A percentile compares a stretch with the other conserved stretches of the same genome.
These are phyloP conservation scores for Sialis fuliginosa DNA, from an alignment of 2,888 invertebrate species.

Conservation along the genomic window DNA sequence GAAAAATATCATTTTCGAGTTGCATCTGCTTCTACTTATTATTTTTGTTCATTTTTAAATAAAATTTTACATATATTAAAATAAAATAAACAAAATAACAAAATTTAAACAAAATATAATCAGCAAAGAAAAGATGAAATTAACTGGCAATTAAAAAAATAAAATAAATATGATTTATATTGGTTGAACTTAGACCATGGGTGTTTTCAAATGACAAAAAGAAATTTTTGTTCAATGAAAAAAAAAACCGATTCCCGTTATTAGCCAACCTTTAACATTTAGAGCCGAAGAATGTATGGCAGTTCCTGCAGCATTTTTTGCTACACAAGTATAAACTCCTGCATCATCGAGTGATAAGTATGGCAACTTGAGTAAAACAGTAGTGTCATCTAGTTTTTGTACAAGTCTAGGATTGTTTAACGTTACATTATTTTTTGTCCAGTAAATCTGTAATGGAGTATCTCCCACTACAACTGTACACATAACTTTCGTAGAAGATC, in stretches of 20 bases:
- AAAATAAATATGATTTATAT: not conserved
- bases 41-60: no score
- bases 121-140: slow-evolving; percentile 4
- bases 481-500: slow-evolving; percentile 30
- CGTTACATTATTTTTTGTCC: slow-evolving; percentile 29
- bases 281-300: slow-evolving; percentile 21
- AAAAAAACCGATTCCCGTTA: not conserved
- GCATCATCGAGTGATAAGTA: slow-evolving; percentile 25
- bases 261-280: slow-evolving; percentile 33
- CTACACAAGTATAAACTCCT: slow-evolving; percentile 26
- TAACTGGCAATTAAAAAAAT: slow-evolving; percentile 2
- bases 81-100: slow-evolving; percentile 10
- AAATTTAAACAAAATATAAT: slow-evolving; percentile 21
- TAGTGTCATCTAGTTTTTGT: slow-evolving; percentile 29
- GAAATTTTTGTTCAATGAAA: no score
- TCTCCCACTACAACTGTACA: slow-evolving; percentile 43
- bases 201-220: not conserved
- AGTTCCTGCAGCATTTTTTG: slow-evolving; percentile 23
- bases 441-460: slow-evolving; percentile 41
- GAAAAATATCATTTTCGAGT: no score
- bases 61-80: slow-evolving; percentile 4
- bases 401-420: slow-evolving; percentile 10
- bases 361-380: slow-evolving; percentile 27
- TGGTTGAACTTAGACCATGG: not conserved
- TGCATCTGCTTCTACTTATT: no score